Evolutionary conservation across 1,140 invertebrate species (phyloP).

Genomic region (Trachymyrmex cornetzi): DNA sequence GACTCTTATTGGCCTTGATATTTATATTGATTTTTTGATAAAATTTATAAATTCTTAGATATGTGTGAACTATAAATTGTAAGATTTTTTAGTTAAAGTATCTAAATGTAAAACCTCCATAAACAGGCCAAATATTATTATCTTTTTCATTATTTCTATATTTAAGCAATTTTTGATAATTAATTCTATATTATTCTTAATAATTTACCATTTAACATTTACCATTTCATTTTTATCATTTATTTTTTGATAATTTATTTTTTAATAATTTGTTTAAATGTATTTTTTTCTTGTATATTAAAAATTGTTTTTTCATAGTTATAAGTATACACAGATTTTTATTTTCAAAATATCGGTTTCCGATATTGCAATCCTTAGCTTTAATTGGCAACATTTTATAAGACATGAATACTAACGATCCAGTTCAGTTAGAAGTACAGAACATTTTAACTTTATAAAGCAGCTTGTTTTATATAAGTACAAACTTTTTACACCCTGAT

Average conservation of each 20-base stretch:
- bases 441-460: constrained; percentile 9
- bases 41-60: background rate
- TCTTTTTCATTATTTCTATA: background rate
- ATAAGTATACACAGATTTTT: background rate
- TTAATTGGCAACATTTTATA: constrained; percentile 10
- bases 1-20: too few species aligned
- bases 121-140: background rate
- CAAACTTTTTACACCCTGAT: background rate
- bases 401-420: background rate
- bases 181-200: background rate
- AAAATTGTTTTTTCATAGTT: background rate
- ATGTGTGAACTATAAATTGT: background rate
- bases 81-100: background rate
- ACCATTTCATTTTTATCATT: background rate
- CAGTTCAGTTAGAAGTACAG: background rate
- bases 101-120: background rate
- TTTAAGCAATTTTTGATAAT: background rate
- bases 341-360: background rate
- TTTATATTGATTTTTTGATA: too few species aligned
- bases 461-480: background rate
- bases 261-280: background rate
- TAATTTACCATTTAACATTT: background rate
- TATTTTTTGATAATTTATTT: background rate
- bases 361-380: background rate
- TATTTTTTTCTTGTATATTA: background rate